Evolutionary conservation across 2,797 vertebrate genomes (phyloP), one percentile per base, ranked within the genome.

Genomic region (Peromyscus aztecus): DNA sequence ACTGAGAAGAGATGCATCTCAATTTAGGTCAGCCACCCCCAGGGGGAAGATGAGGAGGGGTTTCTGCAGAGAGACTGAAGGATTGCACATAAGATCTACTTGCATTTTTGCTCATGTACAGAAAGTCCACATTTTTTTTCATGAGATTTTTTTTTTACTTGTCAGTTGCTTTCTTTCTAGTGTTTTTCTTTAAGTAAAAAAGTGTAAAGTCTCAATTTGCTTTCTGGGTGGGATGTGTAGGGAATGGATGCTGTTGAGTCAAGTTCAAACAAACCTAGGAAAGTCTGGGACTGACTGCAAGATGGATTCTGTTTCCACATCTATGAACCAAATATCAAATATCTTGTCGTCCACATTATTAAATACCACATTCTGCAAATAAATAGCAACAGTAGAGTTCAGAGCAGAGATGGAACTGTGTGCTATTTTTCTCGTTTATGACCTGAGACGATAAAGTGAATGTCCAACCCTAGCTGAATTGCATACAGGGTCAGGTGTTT

Each of bases 151-250:
- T 24, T 43, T 87, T 37, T 71, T 46, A 55, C n/a, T 29, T 4
- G n/a, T 40, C 29, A 4, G 14, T 19, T 67, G 31, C 73, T 46
- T 78, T 83, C 21, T 82, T 95, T 69, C 9, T 63, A 34, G 80
- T 40, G 29, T 21, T 86, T 69, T 83, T n/a, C 55, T 92, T 84
- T 87, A 59, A 69, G 27, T 12, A 91, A 87, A 69, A 87, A 87
- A n/a, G 3, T 37, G n/a, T 63, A 84, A 80, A 37, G 24, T 46
- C 71, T 80, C n/a, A 10, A 61, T 88, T 40, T 93, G 67, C 80
- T 97, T 90, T 87, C 49, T 57, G 59, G 3, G 29, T 49, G 17
- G 40, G 37, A 27, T 65, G 24, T 57, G 40, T 23, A 61, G 34
- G 55, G 34, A 73, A 75, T 71, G 46, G 63, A 57, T 81, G 13